phyloP scores from a whole-genome alignment of 2,888 invertebrate genomes.

The Branchipolynoe longqiensis region DNA sequence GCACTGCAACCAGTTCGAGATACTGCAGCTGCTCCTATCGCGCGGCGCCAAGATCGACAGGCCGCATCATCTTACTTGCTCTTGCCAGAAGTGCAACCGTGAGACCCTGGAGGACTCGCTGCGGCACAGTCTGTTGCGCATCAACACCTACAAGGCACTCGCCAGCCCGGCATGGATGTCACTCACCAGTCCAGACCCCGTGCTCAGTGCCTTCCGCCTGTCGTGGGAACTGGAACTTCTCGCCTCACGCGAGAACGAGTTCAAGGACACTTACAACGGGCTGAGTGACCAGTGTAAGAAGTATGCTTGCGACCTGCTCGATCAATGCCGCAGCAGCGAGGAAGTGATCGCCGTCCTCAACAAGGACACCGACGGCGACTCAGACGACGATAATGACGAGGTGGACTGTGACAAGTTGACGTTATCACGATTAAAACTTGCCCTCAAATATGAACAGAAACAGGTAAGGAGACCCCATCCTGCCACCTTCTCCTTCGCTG shows the following conservation, averaged over 20 bases:
- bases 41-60: constrained; percentile 82
- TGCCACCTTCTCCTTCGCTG: not conserved
- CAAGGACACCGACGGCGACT: constrained; percentile 63
- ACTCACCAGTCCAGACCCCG: constrained; percentile 84
- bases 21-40: constrained; percentile 83
- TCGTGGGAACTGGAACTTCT: constrained; percentile 84
- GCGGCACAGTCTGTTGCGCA: constrained; percentile 83
- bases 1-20: constrained; percentile 84
- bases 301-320: constrained; percentile 84
- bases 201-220: constrained; percentile 83
- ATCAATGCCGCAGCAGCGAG: constrained; percentile 84
- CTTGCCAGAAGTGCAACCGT: constrained; percentile 82
- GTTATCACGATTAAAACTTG: constrained; percentile 83
- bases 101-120: constrained; percentile 82
- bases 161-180: constrained; percentile 85
- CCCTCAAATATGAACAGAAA: constrained; percentile 85
- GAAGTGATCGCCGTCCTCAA: constrained; percentile 83
- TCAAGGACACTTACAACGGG: constrained; percentile 83
- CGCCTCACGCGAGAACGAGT: constrained; percentile 83
- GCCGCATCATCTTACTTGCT: constrained; percentile 82
- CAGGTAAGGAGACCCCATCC: constrained; percentile 79
- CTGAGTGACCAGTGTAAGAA: constrained; percentile 84
- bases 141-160: constrained; percentile 84
- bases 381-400: constrained; percentile 74
- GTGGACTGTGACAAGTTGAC: constrained; percentile 73